A percentile compares a stretch with the other conserved stretches of the same genome.
Evolutionary conservation across 2,113 vertebrate species (phyloP).

Genomic region (Tricholaema leucomelas): DNA sequence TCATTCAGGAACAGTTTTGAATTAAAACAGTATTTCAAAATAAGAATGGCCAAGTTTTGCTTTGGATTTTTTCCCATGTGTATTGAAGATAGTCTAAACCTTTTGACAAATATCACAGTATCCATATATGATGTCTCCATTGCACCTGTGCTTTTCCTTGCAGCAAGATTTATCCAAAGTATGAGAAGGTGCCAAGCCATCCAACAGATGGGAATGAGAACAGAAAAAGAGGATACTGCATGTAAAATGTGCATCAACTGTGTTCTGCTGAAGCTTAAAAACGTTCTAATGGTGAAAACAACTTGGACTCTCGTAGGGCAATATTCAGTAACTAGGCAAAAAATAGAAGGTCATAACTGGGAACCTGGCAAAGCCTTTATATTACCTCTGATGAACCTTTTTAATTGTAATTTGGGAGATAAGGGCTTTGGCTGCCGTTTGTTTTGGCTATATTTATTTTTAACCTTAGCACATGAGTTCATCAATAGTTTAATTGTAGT

Average conservation of each 20-base stretch:
- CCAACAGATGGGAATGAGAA: not conserved
- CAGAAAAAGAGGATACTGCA: not conserved
- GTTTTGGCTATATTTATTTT: not conserved
- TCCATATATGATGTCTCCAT: not conserved
- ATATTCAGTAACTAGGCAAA: not conserved
- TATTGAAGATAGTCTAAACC: not conserved
- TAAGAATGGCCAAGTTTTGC: not conserved
- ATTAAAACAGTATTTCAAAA: not conserved
- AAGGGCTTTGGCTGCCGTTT: not conserved
- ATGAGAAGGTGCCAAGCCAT: not conserved
- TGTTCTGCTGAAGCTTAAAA: not conserved
- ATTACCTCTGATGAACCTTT: not conserved
- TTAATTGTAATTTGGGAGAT: not conserved
- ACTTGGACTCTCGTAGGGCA: not conserved
- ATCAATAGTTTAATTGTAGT: not conserved
- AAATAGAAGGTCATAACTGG: not conserved
- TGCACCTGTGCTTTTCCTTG: not conserved
- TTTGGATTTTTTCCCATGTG: not conserved
- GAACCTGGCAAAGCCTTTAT: not conserved
- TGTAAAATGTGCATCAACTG: not conserved
- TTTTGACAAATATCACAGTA: not conserved
- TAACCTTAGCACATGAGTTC: not conserved
- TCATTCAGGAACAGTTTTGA: not conserved
- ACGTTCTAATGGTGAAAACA: not conserved
- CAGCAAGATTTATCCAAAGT: not conserved